These are phyloP conservation scores for Triplophysa yarkandensis DNA, from an alignment of 2,797 vertebrate species.

Conservation along the genomic window DNA sequence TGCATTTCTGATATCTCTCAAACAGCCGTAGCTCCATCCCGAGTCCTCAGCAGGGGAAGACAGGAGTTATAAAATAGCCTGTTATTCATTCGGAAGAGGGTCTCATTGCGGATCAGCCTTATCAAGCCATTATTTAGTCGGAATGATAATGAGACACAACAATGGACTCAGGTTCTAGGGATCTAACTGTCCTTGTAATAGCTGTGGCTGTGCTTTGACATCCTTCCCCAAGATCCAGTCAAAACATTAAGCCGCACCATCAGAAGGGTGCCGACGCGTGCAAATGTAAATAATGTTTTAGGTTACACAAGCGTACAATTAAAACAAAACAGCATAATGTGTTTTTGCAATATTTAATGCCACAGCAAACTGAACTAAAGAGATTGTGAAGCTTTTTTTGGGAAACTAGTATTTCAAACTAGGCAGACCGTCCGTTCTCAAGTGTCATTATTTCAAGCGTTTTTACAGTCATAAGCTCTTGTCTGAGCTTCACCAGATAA, in stretches of 20 bases:
- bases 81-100: slow-evolving; percentile 58
- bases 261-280: slow-evolving; percentile 21
- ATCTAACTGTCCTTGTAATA: slow-evolving; percentile 54
- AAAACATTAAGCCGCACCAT: slow-evolving; percentile 55
- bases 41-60: slow-evolving; percentile 26
- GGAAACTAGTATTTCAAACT: not conserved
- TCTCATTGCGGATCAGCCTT: slow-evolving; percentile 53
- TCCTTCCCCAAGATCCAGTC: slow-evolving; percentile 47
- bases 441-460: slow-evolving; percentile 3
- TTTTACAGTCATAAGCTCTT: slow-evolving; percentile 2
- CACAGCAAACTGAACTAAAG: not conserved
- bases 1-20: slow-evolving; percentile 40
- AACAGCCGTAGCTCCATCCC: not conserved
- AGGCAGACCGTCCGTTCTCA: not conserved
- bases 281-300: slow-evolving; percentile 45
- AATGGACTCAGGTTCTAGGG: slow-evolving; percentile 56
- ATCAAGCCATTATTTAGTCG: slow-evolving; percentile 56
- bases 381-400: slow-evolving; percentile 3
- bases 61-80: slow-evolving; percentile 48
- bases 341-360: slow-evolving; percentile 37
- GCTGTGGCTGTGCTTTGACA: slow-evolving; percentile 49
- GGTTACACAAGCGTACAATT: slow-evolving; percentile 26
- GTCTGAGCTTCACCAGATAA: not conserved
- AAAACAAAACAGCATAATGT: slow-evolving; percentile 35
- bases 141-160: slow-evolving; percentile 58